Evolutionary conservation across 2,888 invertebrate genomes (phyloP), one percentile per base, ranked within the genome.

Genomic region (Tortrix viridana): DNA sequence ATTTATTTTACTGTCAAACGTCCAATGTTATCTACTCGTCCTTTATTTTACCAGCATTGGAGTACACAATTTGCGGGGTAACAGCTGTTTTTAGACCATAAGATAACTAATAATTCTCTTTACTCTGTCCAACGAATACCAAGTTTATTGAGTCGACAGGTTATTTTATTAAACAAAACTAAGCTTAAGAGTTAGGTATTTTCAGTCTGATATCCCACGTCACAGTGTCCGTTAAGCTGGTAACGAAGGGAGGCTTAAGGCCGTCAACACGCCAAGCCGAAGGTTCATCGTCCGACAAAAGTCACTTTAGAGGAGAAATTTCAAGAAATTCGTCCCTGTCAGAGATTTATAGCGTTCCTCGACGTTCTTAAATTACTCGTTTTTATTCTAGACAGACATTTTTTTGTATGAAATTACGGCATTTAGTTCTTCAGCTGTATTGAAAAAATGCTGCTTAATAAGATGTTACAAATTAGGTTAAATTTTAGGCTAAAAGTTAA

Each of bases 231-330:
- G 74, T 79, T 86, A 85, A 86, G 83, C 82, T 77, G 72, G 71
- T 75, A 75, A 80, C 85, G 85, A 86, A 87, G 85, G 82, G 71
- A 76, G 81, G 70, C 80, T 85, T 84, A 83, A 71, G 69, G 65
- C 67, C 80, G 82, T 86, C 86, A 85, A 77, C 85, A 77, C 84
- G 77, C 72, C 66, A 63, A 54, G 67, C 66, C 69, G 70, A 61
- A 67, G 65, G 66, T 58, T 66, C 66, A 62, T 55, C 59, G 62
- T 50, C 65, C 66, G 60, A 43, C 56, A 63, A 66, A 70, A 69
- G 69, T 70, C 65, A 70, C 66, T 69, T 67, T 65, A 48, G 68
- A 64, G 59, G 44, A 54, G 47, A 58, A 53, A 53, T 63, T 63
- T 63, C 56, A 48, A 61, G 65, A 55, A 52, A 60, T 50, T 60